phyloP scores from a whole-genome alignment of 2,888 invertebrate genomes.

The Mechanitis messenoides region DNA sequence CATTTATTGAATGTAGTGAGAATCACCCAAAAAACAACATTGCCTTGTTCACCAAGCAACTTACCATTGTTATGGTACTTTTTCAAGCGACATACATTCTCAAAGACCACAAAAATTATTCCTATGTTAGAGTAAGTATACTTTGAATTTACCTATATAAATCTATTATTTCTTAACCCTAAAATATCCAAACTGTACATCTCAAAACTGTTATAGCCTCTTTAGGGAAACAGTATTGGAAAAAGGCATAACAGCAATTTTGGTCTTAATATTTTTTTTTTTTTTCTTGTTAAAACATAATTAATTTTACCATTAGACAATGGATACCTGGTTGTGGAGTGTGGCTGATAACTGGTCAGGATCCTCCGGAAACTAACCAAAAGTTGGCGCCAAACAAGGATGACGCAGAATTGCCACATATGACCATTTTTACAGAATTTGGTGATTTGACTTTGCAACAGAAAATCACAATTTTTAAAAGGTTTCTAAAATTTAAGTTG shows the following conservation, averaged over 20 bases:
- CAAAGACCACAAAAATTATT: conserved; percentile 78
- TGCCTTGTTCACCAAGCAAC: conserved; percentile 75
- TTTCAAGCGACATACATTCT: conserved; percentile 78
- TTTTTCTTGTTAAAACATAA: no score
- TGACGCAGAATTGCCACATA: conserved; percentile 69
- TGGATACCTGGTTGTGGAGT: conserved; percentile 86
- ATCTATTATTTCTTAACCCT: no score
- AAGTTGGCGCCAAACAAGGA: conserved; percentile 44
- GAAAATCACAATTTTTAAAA: conserved; percentile 79
- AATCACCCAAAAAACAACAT: conserved; percentile 77
- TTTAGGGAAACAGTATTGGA: no score
- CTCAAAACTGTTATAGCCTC: no score
- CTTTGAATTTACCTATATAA: no score
- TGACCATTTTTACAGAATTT: conserved; percentile 84
- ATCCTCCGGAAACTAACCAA: conserved; percentile 61
- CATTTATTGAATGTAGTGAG: conserved; percentile 79
- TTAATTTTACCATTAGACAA: conserved; percentile 49
- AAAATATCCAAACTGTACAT: no score
- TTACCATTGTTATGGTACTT: conserved; percentile 82
- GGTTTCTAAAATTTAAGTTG: conserved; percentile 41
- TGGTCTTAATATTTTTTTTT: no score
- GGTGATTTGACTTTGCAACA: conserved; percentile 80
- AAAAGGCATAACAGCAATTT: background rate
- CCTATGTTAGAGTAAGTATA: conserved; percentile 83
- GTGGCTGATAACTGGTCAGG: conserved; percentile 76